Evolutionary conservation across 2,888 invertebrate species (phyloP).

Genomic region (Metopia argyrocephala): DNA sequence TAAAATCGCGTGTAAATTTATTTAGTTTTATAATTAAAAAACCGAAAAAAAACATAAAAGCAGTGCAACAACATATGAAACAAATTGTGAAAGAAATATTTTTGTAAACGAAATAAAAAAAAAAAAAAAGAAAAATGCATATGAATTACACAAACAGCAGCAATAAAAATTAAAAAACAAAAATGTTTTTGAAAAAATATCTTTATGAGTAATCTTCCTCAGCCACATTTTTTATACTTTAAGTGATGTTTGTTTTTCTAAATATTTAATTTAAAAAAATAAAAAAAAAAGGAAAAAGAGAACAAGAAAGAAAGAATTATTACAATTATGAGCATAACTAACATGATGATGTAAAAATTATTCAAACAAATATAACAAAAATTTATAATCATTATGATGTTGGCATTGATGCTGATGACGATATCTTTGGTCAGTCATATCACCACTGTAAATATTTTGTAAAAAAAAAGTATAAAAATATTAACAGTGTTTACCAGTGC

Average conservation of each 20-base stretch:
- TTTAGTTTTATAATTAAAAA: slow-evolving; percentile 50
- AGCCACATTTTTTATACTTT: not conserved
- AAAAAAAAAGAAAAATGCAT: slow-evolving; percentile 20
- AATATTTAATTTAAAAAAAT: not conserved
- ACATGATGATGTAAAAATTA: not conserved
- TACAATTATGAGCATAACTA: slow-evolving; percentile 20
- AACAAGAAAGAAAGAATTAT: no score
- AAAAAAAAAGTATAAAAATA: not conserved
- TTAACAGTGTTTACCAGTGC: not conserved
- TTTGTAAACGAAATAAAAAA: not conserved
- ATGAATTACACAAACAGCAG: slow-evolving; percentile 18
- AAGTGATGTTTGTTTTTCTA: slow-evolving; percentile 8
- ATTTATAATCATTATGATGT: not conserved
- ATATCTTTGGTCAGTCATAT: not conserved
- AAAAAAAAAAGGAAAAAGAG: no score
- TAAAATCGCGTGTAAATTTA: slow-evolving; percentile 62
- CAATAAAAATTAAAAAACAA: slow-evolving; percentile 3
- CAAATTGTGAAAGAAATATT: slow-evolving; percentile 56
- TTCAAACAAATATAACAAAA: not conserved
- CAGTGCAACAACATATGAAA: slow-evolving; percentile 23
- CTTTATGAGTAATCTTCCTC: slow-evolving; percentile 41
- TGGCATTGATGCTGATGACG: not conserved
- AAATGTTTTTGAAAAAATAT: slow-evolving; percentile 7
- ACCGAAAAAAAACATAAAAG: slow-evolving; percentile 28
- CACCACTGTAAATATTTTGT: not conserved